Evolutionary conservation across 2,797 vertebrate species (phyloP), one percentile per base, ranked within the genome.

Genomic region (Falco peregrinus): DNA sequence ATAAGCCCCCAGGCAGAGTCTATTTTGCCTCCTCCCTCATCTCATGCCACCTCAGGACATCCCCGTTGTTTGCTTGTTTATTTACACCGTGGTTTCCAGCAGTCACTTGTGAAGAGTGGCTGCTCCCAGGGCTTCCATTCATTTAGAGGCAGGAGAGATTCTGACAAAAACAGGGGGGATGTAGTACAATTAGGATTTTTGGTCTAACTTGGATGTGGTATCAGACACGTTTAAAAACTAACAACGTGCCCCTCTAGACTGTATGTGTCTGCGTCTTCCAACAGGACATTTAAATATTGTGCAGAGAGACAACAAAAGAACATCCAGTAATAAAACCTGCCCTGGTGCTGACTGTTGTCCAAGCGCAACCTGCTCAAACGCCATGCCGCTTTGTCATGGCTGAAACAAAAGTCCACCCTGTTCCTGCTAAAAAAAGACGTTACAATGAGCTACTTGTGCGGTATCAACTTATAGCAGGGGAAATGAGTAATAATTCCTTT

Each of bases 401-500:
- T 64, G 61, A 85, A 84, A 78, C 7, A 84, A 39, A 81, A 79
- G 48, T 43, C 48, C 59, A 57, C 61, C n/a, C 39, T 84, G 28
- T 54, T 74, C 61, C 57, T 53, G n/a, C 57, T 68, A 54, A 56
- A 80, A 43, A 48, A 39, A 35, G 21, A 56, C 6, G 11, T 75
- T 57, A 77, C 14, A 67, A 39, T 22, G 13, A 86, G 12, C 15
- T 43, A 60, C 50, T 69, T 35, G n/a, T 47, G 13, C 43, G 43
- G n/a, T 80, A 54, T 41, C 45, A 70, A 31, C 78, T 90, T 84
- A 73, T 48, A 89, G 78, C 65, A 54, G 22, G 18, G 89, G 80
- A 97, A 95, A 88, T 80, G 69, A 96, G 26, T 94, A 93, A 87
- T 77, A 65, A 77, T 77, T 88, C 94, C 77, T 83, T 63, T 81